Evolutionary conservation across 2,797 vertebrate genomes (phyloP), one percentile per base, ranked within the genome.

Genomic region (Macrochelys suwanniensis): DNA sequence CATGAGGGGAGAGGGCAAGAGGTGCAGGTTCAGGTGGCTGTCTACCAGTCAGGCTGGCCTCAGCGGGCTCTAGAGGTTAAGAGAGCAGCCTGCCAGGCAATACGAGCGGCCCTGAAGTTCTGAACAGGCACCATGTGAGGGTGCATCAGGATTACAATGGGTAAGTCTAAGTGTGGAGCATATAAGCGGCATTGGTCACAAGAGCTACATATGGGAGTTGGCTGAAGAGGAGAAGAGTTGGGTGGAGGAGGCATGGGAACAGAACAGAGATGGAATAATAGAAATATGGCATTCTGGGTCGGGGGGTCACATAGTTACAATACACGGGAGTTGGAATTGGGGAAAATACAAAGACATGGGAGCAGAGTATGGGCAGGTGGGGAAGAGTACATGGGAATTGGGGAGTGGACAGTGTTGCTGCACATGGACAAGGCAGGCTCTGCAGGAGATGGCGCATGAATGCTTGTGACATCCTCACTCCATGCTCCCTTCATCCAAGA

Each of bases 71-170:
- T 93, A 89, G 91, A 82, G 28, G 87, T 93, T n/a, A 93, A 89
- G 56, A 93, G 87, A 13, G 91, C 91, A 68, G 91, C 91, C 25
- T 93, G 91, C 57, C 91, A 93, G 50, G 87, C 91, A 53, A 93
- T 93, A 42, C 87, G 79, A 68, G 83, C 79, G 50, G 91, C 91
- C 50, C 68, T 93, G 42, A 93, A 93, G 78, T 93, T 93, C 83
- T 93, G 91, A 89, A 85, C 5, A 47, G 56, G 59, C 59, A 84
- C 9, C n/a, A 50, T 25, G 16, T 25, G 50, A 56, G 54, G 54
- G 49, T 80, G 65, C 42, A 82, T 78, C 54, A 71, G 49, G 45
- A 78, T 93, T 71, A 68, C 50, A 68, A 42, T 50, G 85, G 87
- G 91, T 93, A 85, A 84, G 76, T 19, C n/a, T 80, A 59, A 81